Conservation (phyloP, 2,888 invertebrate genomes). For the Dynastes maya region DNA sequence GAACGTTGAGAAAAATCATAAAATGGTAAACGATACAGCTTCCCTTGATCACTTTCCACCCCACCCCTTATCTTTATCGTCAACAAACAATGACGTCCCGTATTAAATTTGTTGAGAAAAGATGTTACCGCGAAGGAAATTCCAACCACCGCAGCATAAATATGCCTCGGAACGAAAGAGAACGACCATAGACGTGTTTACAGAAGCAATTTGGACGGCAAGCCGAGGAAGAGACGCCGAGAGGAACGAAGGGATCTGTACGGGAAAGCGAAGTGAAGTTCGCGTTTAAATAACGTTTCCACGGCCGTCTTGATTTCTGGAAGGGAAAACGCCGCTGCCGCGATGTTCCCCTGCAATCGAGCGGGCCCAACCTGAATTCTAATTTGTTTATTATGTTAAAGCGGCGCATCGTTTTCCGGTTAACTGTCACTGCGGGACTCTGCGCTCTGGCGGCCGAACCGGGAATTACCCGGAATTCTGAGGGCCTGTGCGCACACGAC, state of each 20-base stretch:
- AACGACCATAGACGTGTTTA: slow-evolving; percentile 14
- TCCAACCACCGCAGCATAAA: background rate
- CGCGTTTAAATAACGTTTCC: slow-evolving; percentile 27
- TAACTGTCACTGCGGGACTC: slow-evolving; percentile 54
- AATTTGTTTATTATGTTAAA: slow-evolving; percentile 60
- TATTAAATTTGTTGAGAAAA: slow-evolving; percentile 15
- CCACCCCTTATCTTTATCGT: background rate
- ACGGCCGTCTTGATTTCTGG: slow-evolving; percentile 13
- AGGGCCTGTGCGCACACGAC: background rate
- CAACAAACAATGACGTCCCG: background rate
- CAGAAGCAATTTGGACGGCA: slow-evolving; percentile 23
- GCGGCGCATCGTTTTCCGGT: slow-evolving; percentile 51
- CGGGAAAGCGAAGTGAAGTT: background rate
- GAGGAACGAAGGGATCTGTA: background rate
- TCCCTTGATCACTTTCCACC: background rate
- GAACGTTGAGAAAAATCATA: too few relatives aligned
- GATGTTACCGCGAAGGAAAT: background rate
- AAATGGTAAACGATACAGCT: slow-evolving; percentile 1
- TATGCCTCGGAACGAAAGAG: background rate
- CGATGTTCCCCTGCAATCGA: slow-evolving; percentile 39
- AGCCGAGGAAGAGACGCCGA: background rate
- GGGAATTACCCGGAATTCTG: slow-evolving; percentile 28
- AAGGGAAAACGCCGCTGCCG: background rate
- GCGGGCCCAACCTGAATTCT: slow-evolving; percentile 54
- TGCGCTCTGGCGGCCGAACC: slow-evolving; percentile 36